Evolutionary conservation across 2,113 vertebrate genomes (phyloP).

Genomic region (Suricata suricatta): DNA sequence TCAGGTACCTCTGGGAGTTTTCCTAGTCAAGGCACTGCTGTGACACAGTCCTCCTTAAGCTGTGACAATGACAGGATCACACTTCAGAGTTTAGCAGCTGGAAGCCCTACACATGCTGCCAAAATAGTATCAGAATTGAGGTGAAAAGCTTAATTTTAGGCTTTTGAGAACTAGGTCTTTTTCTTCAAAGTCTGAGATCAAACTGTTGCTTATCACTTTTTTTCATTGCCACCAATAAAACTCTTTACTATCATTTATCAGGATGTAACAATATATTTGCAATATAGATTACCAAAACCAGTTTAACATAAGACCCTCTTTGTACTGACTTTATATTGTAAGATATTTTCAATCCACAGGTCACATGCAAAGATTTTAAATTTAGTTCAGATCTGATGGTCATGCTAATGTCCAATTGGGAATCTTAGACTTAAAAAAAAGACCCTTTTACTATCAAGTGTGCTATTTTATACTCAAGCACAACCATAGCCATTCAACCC

Average conservation of each 20-base stretch:
- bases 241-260: neutral
- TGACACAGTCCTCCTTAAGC: neutral
- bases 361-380: slow-evolving; percentile 39
- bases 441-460: neutral
- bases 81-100: slow-evolving; percentile 17
- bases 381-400: neutral
- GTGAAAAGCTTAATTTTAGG: slow-evolving; percentile 72
- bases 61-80: neutral
- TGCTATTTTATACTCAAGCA: neutral
- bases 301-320: neutral
- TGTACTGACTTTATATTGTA: neutral
- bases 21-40: neutral
- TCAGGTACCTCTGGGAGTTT: neutral
- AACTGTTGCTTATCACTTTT: neutral
- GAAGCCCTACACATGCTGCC: slow-evolving; percentile 5
- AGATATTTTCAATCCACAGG: neutral
- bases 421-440: neutral
- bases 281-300: neutral
- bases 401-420: neutral
- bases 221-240: neutral
- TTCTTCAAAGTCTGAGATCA: neutral
- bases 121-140: slow-evolving; percentile 56
- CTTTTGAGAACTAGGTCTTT: neutral
- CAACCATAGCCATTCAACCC: neutral
- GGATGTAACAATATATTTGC: neutral